Base-by-base conservation (phyloP, 1,140 invertebrate genomes). In the Zophobas morio region DNA sequence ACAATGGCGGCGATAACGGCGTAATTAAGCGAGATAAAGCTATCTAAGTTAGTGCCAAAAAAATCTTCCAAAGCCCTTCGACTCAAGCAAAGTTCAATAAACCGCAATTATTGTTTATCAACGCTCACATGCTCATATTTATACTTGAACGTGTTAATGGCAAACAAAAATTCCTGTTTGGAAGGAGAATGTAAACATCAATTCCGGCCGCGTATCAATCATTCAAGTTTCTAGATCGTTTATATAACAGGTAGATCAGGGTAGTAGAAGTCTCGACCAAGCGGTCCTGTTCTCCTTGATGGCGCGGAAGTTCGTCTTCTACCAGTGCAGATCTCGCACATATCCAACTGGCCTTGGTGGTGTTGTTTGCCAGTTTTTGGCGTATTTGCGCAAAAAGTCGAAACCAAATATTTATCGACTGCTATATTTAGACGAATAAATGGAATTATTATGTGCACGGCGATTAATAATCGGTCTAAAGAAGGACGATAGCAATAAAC, bases 161-260 rank as follows among this genome's bases (percentile, higher is more conserved):
- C 42, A 66, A 66, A 66, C 60, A 66, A 42, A 66, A 39, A 66
- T 42, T 66, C 60, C 60, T 66, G 60, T 66, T 66, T 66, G 60
- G 60, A 36, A 42, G 39, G 37, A 36, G 35, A 66, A 42, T 42
- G 60, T 36, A 33, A 40, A 66, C 39, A 36, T 66, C 60, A n/a
- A 66, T 42, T 66, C 37, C 60, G 60, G 6, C 60, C 42, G 39
- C 40, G 40, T 40, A 66, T n/a, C 60, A 66, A 66, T n/a, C 60
- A 66, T 66, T 66, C 60, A 66, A 39, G 60, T 66, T 66, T 66
- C 60, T 42, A 66, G 60, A 66, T 66, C 60, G 60, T 66, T 66
- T 66, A 66, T 66, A 39, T 66, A 66, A 66, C 57, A 63, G 36
- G 57, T 39, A 63, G 57, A 51, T 51, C 49, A 51, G 49, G 49